phyloP scores from a whole-genome alignment of 2,888 invertebrate genomes.

The Cataglyphis altisquamis region DNA sequence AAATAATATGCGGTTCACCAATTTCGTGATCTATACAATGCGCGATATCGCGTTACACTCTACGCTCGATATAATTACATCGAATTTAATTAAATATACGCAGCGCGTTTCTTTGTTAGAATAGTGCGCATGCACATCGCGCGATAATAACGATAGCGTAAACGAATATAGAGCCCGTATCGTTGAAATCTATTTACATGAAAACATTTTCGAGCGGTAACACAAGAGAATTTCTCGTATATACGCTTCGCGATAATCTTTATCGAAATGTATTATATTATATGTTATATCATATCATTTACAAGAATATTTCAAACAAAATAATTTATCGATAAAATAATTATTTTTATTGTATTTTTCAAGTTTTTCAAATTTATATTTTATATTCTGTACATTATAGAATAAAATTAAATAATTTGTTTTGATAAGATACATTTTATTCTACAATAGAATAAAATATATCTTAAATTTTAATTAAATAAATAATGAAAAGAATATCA shows the following conservation, averaged over 20 bases:
- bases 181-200: conserved; percentile 31
- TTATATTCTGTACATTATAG: neutral
- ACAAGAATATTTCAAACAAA: neutral
- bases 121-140: conserved; percentile 21
- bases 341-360: neutral
- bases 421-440: neutral
- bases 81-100: conserved; percentile 74
- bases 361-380: neutral
- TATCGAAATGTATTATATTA: neutral
- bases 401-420: neutral
- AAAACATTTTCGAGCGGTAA: neutral
- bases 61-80: conserved; percentile 72
- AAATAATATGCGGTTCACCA: conserved; percentile 75
- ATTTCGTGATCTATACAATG: conserved; percentile 71
- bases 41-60: conserved; percentile 45
- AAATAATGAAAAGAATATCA: neutral
- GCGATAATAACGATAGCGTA: conserved; percentile 45
- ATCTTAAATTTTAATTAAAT: neutral
- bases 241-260: neutral
- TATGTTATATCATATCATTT: neutral
- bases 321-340: neutral
- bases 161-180: conserved; percentile 43
- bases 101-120: conserved; percentile 48
- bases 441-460: neutral
- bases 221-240: neutral